Conservation (phyloP, 2,797 vertebrate genomes). For the Crossoptilon crossoptilon region DNA sequence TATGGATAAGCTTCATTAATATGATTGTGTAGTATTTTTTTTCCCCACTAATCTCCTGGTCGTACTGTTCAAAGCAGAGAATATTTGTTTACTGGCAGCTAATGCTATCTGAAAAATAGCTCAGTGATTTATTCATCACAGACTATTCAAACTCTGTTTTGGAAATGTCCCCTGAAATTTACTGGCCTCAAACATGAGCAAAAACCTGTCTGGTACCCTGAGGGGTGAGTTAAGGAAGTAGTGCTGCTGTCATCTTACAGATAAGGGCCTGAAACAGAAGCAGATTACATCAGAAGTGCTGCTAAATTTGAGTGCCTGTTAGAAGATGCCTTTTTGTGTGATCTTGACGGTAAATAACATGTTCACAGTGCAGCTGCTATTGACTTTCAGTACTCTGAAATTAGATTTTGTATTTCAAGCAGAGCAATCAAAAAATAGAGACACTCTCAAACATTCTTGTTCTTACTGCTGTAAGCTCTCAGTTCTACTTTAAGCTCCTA, state of each 20-base stretch:
- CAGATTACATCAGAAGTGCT: not conserved
- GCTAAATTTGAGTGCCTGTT: not conserved
- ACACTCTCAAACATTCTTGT: not conserved
- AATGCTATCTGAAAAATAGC: not conserved
- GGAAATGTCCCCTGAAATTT: not conserved
- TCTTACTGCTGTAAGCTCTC: not conserved
- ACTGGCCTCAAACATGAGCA: not conserved
- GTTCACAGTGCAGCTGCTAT: not conserved
- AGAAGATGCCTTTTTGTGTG: not conserved
- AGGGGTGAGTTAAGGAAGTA: not conserved
- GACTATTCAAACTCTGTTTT: not conserved
- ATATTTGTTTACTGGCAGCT: not conserved
- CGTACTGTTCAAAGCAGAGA: not conserved
- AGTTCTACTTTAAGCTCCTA: not conserved
- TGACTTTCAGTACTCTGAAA: not conserved
- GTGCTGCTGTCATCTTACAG: not conserved
- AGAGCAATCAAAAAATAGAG: not conserved
- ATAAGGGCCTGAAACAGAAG: not conserved
- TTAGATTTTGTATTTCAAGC: not conserved
- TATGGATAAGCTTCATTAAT: not conserved
- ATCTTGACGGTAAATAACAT: not conserved
- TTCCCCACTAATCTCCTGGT: accelerated
- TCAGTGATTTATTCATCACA: not conserved
- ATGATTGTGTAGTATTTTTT: accelerated
- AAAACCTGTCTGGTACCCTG: not conserved